These are phyloP conservation scores for Himantopus leucocephalus DNA, from an alignment of 2,113 vertebrate species.

Conservation along the genomic window DNA sequence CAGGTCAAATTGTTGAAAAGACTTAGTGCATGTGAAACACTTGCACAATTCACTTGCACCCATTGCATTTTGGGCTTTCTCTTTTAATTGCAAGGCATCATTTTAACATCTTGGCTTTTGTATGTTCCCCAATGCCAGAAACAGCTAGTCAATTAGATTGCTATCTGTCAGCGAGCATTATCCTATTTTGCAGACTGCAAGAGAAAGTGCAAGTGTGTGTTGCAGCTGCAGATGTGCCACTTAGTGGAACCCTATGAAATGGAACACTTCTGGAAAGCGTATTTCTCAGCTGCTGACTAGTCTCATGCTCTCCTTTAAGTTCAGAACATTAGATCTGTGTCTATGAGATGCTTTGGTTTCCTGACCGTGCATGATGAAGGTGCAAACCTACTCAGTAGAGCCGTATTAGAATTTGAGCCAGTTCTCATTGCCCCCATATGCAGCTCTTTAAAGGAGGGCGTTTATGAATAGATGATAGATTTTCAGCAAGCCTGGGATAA, in stretches of 20 bases:
- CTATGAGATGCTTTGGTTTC: neutral
- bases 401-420: neutral
- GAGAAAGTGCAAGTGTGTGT: neutral
- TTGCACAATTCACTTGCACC: neutral
- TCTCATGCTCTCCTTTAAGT: neutral
- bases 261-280: neutral
- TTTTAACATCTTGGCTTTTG: neutral
- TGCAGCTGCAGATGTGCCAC: neutral
- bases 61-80: neutral
- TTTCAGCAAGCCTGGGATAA: neutral
- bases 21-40: neutral
- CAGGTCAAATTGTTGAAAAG: neutral
- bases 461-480: neutral
- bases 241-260: neutral
- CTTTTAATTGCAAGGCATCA: neutral
- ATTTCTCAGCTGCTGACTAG: neutral
- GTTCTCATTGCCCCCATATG: neutral
- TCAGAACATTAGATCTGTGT: neutral
- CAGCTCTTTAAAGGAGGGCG: too few species aligned
- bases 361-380: neutral
- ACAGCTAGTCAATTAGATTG: neutral
- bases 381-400: neutral
- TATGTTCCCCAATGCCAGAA: neutral
- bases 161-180: neutral
- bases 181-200: neutral